Evolutionary conservation across 2,113 vertebrate genomes (phyloP).

Genomic region (Clinocottus analis): DNA sequence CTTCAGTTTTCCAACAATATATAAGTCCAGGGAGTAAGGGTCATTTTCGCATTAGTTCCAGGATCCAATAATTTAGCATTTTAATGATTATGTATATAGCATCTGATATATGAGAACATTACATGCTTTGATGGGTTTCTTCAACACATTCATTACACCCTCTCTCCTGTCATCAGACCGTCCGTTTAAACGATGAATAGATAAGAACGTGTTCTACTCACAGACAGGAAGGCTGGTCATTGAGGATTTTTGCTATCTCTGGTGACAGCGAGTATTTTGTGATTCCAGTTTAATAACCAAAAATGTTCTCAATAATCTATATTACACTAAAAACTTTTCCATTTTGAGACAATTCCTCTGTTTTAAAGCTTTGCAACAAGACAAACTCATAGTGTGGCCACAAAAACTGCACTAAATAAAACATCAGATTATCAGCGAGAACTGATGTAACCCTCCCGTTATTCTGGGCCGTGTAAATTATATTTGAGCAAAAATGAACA

Average conservation of each 20-base stretch:
- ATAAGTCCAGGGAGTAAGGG: too few relatives aligned
- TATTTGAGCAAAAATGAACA: slow-evolving; percentile 37
- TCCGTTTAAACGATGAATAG: neutral
- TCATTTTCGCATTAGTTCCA: neutral
- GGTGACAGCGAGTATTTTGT: neutral
- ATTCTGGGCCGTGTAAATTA: slow-evolving; percentile 28
- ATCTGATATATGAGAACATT: neutral
- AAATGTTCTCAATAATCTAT: neutral
- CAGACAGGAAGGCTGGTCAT: neutral
- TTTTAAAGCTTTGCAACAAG: slow-evolving; percentile 20
- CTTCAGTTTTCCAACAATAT: neutral
- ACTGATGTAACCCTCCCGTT: slow-evolving; percentile 46
- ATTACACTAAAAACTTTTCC: neutral
- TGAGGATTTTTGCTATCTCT: neutral
- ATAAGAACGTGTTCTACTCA: slow-evolving; percentile 1
- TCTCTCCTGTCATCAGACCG: neutral
- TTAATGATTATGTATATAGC: neutral
- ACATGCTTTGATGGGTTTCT: neutral
- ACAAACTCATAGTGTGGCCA: slow-evolving; percentile 25
- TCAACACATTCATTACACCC: neutral
- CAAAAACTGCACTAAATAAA: slow-evolving; percentile 62
- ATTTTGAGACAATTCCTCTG: neutral
- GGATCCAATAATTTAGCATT: neutral
- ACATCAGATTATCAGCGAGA: slow-evolving; percentile 42
- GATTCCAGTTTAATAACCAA: slow-evolving; percentile 4